These are phyloP conservation scores for Brachypterus glaber DNA, from an alignment of 2,888 invertebrate species.

Conservation along the genomic window DNA sequence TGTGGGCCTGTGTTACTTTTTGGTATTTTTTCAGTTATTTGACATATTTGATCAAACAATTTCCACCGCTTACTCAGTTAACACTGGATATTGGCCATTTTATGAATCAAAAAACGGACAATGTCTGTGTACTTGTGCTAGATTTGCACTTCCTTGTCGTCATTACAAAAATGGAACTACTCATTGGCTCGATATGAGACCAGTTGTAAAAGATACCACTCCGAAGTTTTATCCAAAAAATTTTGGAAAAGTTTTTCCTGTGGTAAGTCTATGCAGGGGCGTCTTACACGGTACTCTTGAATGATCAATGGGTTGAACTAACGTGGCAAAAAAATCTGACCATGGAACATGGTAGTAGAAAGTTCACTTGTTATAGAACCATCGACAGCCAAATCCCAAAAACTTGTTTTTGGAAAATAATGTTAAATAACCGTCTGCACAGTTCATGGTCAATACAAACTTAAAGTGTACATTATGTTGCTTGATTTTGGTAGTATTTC, in stretches of 20 bases:
- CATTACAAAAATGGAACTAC: neutral
- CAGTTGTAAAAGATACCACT: neutral
- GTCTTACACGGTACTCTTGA: no score
- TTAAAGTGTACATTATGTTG: no score
- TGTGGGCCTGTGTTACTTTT: neutral
- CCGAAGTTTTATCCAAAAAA: neutral
- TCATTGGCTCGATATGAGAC: neutral
- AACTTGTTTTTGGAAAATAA: no score
- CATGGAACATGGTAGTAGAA: no score
- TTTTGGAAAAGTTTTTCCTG: neutral
- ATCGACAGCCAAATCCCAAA: no score
- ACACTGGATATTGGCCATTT: constrained; percentile 1
- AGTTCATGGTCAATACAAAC: no score
- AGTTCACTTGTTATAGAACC: no score
- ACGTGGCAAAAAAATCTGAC: no score
- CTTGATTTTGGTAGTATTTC: no score
- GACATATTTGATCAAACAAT: neutral
- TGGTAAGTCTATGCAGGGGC: no score
- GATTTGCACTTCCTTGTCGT: neutral
- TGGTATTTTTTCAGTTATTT: neutral
- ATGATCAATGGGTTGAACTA: no score
- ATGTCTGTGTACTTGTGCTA: neutral
- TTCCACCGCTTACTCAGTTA: neutral
- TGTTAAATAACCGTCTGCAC: no score
- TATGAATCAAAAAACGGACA: neutral